A percentile compares a stretch with the other conserved stretches of the same genome.
phyloP scores from a whole-genome alignment of 2,888 invertebrate species.

The Autographa gamma region DNA sequence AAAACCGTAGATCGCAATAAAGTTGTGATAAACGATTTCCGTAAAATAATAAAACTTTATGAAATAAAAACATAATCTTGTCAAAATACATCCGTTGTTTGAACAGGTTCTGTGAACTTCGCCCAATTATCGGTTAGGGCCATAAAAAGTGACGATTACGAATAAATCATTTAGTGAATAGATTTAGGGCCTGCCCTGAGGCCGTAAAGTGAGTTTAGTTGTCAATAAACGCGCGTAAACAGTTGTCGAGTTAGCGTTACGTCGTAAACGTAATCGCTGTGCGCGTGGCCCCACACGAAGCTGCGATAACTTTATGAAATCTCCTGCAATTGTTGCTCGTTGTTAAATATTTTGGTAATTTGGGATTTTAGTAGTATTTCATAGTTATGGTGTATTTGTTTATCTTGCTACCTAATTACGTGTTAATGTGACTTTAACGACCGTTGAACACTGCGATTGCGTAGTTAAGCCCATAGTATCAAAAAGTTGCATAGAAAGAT shows the following conservation, averaged over 20 bases:
- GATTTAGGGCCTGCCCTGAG: slow-evolving; percentile 70
- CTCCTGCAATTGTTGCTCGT: slow-evolving; percentile 45
- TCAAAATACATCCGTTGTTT: slow-evolving; percentile 60
- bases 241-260: slow-evolving; percentile 66
- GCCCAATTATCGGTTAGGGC: slow-evolving; percentile 57
- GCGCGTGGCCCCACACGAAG: slow-evolving; percentile 72
- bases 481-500: no score
- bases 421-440: slow-evolving; percentile 33
- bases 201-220: slow-evolving; percentile 76
- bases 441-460: slow-evolving; percentile 9
- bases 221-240: slow-evolving; percentile 79
- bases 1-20: slow-evolving; percentile 55
- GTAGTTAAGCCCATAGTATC: not conserved
- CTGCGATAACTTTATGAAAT: slow-evolving; percentile 36
- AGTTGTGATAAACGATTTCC: slow-evolving; percentile 58
- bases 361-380: slow-evolving; percentile 44
- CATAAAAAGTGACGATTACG: slow-evolving; percentile 66
- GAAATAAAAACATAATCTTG: slow-evolving; percentile 59
- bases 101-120: slow-evolving; percentile 59
- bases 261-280: slow-evolving; percentile 70
- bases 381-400: slow-evolving; percentile 28
- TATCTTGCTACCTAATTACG: slow-evolving; percentile 26
- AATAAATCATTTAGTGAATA: slow-evolving; percentile 79
- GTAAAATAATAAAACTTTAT: slow-evolving; percentile 56
- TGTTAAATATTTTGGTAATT: slow-evolving; percentile 58